Evolutionary conservation across 2,797 vertebrate genomes (phyloP), one percentile per base, ranked within the genome.

Genomic region (Ptychobarbus kaznakovi): DNA sequence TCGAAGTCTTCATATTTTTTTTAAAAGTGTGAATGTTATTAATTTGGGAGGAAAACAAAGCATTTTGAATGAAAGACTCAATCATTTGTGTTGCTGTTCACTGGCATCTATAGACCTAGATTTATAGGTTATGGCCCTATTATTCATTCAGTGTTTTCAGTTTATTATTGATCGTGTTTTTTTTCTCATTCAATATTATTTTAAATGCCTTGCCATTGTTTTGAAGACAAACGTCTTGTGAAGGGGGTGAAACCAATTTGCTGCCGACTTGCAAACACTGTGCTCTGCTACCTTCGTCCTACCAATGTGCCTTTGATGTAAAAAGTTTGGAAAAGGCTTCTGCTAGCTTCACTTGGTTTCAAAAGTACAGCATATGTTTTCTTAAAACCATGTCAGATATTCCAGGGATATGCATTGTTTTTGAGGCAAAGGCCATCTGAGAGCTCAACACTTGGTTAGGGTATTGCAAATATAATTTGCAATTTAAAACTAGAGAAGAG

Each of bases 251-350:
- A 89, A 90, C 87, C 40, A 63, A 82, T 89, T 88, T 87, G 80
- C 87, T 90, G 88, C 86, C 70, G 87, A 87, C 81, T 89, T 90
- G 90, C 88, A 83, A 92, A 92, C 90, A 90, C 88, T 93, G 90
- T 90, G 90, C 87, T 89, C 88, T 88, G 89, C 91, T 90, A 91
- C 92, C 91, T 92, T 92, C 90, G 90, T 93, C 93, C 92, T 94
- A 95, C 95, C 95, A 93, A 95, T 94, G 95, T 96, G 95, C 95
- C 95, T 96, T 94, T 89, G 81, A 88, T 90, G 87, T 87, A 91
- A 92, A 92, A 81, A 86, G 74, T 91, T 91, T 91, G 93, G 92
- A 92, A 42, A 93, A 92, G 92, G 91, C 92, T 93, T 93, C 86
- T 91, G 88, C 90, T 87, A 87, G 86, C 88, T 91, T 88, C 81